These are phyloP conservation scores for Pristiophorus japonicus DNA, from an alignment of 2,113 vertebrate species.

Conservation along the genomic window DNA sequence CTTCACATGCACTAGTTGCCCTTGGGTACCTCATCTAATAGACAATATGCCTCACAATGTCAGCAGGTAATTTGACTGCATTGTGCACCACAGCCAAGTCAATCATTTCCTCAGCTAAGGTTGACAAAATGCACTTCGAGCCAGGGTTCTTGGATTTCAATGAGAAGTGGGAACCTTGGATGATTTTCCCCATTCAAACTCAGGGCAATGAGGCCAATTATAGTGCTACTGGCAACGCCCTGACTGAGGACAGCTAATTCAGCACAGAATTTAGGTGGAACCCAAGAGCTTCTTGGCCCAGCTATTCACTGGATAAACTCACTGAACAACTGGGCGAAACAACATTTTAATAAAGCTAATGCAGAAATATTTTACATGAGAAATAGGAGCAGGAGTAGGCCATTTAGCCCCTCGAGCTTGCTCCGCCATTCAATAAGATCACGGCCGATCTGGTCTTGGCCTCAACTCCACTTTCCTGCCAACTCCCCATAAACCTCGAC, in stretches of 20 bases:
- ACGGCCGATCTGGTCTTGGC: too few relatives aligned
- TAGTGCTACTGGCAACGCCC: not conserved
- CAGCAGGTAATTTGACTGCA: not conserved
- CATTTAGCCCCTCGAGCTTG: too few relatives aligned
- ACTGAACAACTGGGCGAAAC: not conserved
- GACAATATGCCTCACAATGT: not conserved
- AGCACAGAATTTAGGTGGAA: not conserved
- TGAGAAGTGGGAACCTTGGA: not conserved
- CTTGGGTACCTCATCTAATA: not conserved
- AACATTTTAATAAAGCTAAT: not conserved
- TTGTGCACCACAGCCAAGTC: too few relatives aligned
- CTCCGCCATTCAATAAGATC: too few relatives aligned
- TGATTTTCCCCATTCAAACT: not conserved
- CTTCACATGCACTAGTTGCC: not conserved
- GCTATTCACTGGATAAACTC: not conserved
- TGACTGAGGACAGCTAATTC: not conserved
- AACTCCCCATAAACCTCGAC: too few relatives aligned
- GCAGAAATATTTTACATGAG: too few relatives aligned
- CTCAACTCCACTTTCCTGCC: too few relatives aligned
- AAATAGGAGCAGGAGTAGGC: too few relatives aligned
- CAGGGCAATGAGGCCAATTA: not conserved
- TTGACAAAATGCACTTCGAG: not conserved
- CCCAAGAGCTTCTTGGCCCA: not conserved
- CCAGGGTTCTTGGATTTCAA: not conserved
- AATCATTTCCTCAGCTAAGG: not conserved